Base-by-base conservation (phyloP, 2,888 invertebrate genomes). In the Allophyes oxyacanthae region DNA sequence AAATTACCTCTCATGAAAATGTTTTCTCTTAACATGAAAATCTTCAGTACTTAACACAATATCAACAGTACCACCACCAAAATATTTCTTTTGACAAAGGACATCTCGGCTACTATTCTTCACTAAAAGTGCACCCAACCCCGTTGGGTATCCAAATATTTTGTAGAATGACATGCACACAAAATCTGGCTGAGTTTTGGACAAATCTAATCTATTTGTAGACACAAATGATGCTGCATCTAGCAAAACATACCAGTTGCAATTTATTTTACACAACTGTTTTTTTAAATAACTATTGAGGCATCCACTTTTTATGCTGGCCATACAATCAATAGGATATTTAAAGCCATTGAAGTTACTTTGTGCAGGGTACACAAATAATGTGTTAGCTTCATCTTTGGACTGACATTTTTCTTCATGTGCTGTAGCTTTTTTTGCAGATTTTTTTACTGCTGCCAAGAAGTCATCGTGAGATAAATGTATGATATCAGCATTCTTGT, bases 311-410 rank as follows among this genome's bases (percentile, higher is more conserved):
- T 95, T 95, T 7, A 97, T 94, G 40, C 91, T 84, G 20, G 94
- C 77, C 41, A 98, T 95, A 95, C 97, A 96, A 2, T 94, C 82
- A 36, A 98, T 85, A 0, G 98, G 98, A 89, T 98, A 98, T 87
- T 99, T 99, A 49, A 95, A 95, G 0, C 99, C 99, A 79, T 97
- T 98, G 84, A 99, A 99, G 88, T 99, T 99, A 82, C 98, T 98
- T 86, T 99, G 98, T 0, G 98, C 99, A 0, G 99, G 97, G 85
- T 97, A 98, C 0, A 95, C 97, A 78, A 99, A 95, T 34, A 99
- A 93, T 72, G 87, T 82, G 51, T 94, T 94, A 2, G 86, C 84
- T 55, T 84, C 73, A 55, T 74, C 77, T 7, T 43, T 44, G 10
- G 6, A 60, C 81, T 85, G 75, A 51, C 75, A 65, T 60, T 70